phyloP scores from a whole-genome alignment of 2,797 vertebrate genomes.

The Micrastur ruficollis region DNA sequence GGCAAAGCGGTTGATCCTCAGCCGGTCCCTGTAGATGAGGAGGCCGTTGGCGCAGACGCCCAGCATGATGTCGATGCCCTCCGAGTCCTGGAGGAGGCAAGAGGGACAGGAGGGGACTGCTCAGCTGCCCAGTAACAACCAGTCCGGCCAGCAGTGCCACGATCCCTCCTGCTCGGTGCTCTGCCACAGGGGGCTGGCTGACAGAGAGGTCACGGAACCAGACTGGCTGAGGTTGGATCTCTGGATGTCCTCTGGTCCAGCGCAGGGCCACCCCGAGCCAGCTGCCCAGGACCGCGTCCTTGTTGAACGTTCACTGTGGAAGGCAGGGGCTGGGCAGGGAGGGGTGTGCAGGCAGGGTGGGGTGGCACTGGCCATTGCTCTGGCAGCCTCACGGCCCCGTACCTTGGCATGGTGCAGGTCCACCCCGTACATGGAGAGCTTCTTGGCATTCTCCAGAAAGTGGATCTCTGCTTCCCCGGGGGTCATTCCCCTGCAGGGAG shows the following conservation, averaged over 20 bases:
- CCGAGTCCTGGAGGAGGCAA: conserved; percentile 85
- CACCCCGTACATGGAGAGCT: conserved; percentile 98
- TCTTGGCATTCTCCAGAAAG: conserved; percentile 98
- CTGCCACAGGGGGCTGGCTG: accelerated
- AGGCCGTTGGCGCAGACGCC: conserved; percentile 96
- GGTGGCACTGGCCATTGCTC: not conserved
- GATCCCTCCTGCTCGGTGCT: not conserved
- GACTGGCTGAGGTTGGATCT: not conserved
- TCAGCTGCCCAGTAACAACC: not conserved
- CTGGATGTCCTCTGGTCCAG: not conserved
- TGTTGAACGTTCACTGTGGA: not conserved
- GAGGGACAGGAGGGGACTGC: not conserved
- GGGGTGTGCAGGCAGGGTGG: not conserved
- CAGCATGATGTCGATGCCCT: conserved; percentile 98
- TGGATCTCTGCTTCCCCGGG: conserved; percentile 97
- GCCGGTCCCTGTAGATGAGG: conserved; percentile 95
- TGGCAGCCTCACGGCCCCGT: not conserved
- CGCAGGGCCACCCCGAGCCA: not conserved
- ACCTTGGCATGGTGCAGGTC: conserved; percentile 99
- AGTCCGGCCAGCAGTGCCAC: not conserved
- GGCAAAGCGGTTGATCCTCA: conserved; percentile 98
- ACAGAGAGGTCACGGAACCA: not conserved
- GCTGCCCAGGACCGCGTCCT: not conserved
- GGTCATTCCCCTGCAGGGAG: conserved; percentile 89
- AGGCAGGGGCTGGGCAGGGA: not conserved